Base-by-base conservation (phyloP, 53 echinoderm and acorn worm species). In the Astropecten irregularis region DNA sequence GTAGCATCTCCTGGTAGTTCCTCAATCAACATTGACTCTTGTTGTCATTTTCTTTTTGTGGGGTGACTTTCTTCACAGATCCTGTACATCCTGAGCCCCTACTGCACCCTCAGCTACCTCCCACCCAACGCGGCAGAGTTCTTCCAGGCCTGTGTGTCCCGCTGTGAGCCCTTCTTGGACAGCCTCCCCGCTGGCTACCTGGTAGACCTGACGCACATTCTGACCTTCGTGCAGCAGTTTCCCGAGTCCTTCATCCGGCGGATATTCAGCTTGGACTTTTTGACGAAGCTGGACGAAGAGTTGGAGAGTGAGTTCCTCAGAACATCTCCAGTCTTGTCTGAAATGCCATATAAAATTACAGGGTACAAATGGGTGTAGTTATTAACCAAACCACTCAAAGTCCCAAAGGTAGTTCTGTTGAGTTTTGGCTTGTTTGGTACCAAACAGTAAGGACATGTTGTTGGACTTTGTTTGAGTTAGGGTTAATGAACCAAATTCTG, bases 251-350 rank as follows among this genome's bases (percentile, higher is more conserved):
- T 99, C 60, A 81, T 94, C 50, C 86, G 90, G 51, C 77, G 65
- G 18, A 88, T 99, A 48, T 99, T 99, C 70, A 99, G 92, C 46
- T 71, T 99, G 69, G 90, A 99, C 44, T 95, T 99, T 59, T 84
- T 99, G 31, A 88, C 90, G 27, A 99, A 83, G 73, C 73, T 99
- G 40, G 99, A 99, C 74, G 94, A 92, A 56, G 94, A 89, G 25
- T 62, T 99, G 32, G 83, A 94, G 53, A 90, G 99, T 99, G 73
- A 77, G 90, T 83, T 1, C 3, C 16, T n/a, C 18, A 10, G 40
- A 35, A n/a, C n/a, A 19, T 73, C 11, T 52, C 15, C 27, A 20
- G 0, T 34, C 20, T 21, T 38, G n/a, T 16, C 9, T 32, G 14
- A 3, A 18, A 20, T 50, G 57, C 0, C 1, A 66, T 32, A n/a